Evolutionary conservation across 2,888 invertebrate species (phyloP).

Genomic region (Platycheirus rosarum): DNA sequence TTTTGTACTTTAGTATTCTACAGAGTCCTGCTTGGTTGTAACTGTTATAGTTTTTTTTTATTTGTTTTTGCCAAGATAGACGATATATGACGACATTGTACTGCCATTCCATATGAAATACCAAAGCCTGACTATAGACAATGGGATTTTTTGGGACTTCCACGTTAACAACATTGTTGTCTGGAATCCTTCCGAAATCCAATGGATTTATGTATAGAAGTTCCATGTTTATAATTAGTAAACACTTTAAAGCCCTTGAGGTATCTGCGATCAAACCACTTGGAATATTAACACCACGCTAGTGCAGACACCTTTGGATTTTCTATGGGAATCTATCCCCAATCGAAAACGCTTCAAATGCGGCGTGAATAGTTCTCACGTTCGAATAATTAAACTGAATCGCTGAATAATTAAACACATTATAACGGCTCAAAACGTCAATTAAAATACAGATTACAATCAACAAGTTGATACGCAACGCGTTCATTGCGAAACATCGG

Average conservation of each 20-base stretch:
- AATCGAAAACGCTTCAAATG: constrained; percentile 35
- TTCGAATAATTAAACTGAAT: constrained; percentile 72
- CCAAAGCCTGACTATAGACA: constrained; percentile 57
- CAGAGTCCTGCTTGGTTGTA: constrained; percentile 19
- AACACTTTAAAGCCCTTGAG: constrained; percentile 57
- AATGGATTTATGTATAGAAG: constrained; percentile 22
- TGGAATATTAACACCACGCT: constrained; percentile 57
- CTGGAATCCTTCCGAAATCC: constrained; percentile 50
- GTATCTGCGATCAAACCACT: constrained; percentile 69
- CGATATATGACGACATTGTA: constrained; percentile 62
- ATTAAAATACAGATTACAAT: constrained; percentile 73
- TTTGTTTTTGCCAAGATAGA: constrained; percentile 44
- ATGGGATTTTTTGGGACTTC: constrained; percentile 29
- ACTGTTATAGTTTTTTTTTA: constrained; percentile 31
- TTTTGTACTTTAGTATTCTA: constrained; percentile 57
- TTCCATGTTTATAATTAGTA: constrained; percentile 22
- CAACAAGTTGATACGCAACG: constrained; percentile 72
- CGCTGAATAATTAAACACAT: constrained; percentile 73
- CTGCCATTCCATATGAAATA: constrained; percentile 41
- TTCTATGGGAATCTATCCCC: constrained; percentile 17
- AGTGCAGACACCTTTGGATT: constrained; percentile 37
- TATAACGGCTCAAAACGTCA: constrained; percentile 72
- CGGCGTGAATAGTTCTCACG: constrained; percentile 69
- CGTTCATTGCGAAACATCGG: constrained; percentile 53
- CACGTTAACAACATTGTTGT: constrained; percentile 49